phyloP scores from a whole-genome alignment of 2,797 vertebrate genomes.

The Cirrhinus molitorella region DNA sequence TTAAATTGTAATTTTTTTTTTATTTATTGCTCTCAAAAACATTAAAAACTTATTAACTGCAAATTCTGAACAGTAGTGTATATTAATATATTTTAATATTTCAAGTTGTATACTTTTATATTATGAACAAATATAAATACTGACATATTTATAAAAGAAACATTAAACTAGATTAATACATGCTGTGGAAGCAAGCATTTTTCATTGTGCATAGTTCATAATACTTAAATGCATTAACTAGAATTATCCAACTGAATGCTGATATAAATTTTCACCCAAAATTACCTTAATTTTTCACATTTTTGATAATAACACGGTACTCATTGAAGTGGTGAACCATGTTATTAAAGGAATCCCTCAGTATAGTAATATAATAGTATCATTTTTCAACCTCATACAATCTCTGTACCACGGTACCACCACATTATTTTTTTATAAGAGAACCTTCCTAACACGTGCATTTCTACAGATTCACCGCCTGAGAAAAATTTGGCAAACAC shows the following conservation, averaged over 20 bases:
- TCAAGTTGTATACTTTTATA: background rate
- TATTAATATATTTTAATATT: background rate
- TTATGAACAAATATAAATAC: background rate
- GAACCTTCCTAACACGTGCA: background rate
- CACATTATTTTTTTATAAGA: background rate
- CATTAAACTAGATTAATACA: background rate
- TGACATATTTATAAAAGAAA: background rate
- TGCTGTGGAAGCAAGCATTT: background rate
- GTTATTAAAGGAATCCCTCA: background rate
- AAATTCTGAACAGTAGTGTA: too few relatives aligned
- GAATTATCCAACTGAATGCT: too few relatives aligned
- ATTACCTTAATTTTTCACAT: too few relatives aligned
- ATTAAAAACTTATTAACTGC: too few relatives aligned
- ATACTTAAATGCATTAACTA: too few relatives aligned
- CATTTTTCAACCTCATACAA: background rate
- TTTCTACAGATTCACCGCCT: background rate
- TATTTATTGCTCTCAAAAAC: too few relatives aligned
- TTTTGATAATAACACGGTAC: background rate
- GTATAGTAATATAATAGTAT: background rate
- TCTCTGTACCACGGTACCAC: background rate
- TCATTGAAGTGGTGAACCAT: background rate
- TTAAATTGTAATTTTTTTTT: too few relatives aligned
- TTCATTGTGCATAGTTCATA: too few relatives aligned
- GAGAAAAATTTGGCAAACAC: constrained; percentile 5
- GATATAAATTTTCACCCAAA: too few relatives aligned